Base-by-base conservation (phyloP, 2,113 vertebrate species). In the Danionella cerebrum region DNA sequence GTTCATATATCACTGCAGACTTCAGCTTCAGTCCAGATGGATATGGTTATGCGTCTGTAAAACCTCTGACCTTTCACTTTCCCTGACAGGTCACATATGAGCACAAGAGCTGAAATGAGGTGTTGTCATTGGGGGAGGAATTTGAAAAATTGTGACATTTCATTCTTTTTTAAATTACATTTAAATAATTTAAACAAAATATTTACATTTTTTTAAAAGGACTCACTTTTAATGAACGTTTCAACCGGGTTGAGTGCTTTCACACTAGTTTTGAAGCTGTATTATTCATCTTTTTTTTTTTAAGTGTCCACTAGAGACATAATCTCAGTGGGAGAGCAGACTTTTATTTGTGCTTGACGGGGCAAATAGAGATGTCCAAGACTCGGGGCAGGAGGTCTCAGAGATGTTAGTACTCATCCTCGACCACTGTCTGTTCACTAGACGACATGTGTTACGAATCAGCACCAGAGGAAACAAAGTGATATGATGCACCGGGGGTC, bases 381-480 rank as follows among this genome's bases (percentile, higher is more conserved):
- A 33, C 29, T 38, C 12, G 33, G 33, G 42, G 31, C 54, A 48
- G 44, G 10, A 29, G 54, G 58, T 60, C 25, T 16, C 3, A 2
- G 47, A 13, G 19, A 64, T 50, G 44, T 44, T 63, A 44, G 19
- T 16, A 18, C 57, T 44, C 19, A 31, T 60, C 41, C 39, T 60
- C 18, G 12, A 22, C 12, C 13, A 5, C 50, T 57, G 31, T 22
- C 31, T 69, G 19, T 12, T 2, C 18, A 12, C 51, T 57, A 8
- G 13, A 14, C 31, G 58, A 45, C 65, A 73, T 64, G 50, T 69
- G 65, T 58, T 29, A 65, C 19, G 14, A 21, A 73, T 73, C 67
- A 69, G 41, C 36, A 16, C n/a, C 10, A 41, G 24, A 51, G 22
- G 21, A 69, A 39, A 48, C 66, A 41, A 69, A 60, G 45, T 44